phyloP scores from a whole-genome alignment of 2,797 vertebrate species.

The Gadopsis marmoratus region DNA sequence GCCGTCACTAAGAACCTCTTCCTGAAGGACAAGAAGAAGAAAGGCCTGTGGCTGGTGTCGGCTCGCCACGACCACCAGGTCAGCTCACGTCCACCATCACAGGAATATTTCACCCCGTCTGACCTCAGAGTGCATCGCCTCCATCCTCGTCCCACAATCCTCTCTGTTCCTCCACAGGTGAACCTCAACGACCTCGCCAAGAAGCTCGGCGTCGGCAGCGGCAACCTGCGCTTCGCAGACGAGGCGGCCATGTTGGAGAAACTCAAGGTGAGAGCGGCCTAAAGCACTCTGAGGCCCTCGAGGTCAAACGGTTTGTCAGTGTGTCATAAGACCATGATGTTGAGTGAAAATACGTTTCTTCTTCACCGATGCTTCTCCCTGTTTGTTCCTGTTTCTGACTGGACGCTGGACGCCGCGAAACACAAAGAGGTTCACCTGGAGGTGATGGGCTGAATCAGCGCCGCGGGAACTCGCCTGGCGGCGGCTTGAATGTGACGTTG shows the following conservation, averaged over 20 bases:
- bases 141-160: slow-evolving; percentile 3
- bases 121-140: background rate
- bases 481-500: too few species aligned
- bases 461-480: too few species aligned
- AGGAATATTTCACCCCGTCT: background rate
- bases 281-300: too few species aligned
- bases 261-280: slow-evolving; percentile 73
- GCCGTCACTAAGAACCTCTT: slow-evolving; percentile 94
- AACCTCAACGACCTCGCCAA: slow-evolving; percentile 92
- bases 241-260: slow-evolving; percentile 92
- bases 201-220: slow-evolving; percentile 90
- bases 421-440: too few species aligned
- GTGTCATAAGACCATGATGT: too few species aligned
- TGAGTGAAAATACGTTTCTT: too few species aligned
- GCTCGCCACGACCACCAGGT: slow-evolving; percentile 90
- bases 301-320: too few species aligned
- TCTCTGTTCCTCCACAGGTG: slow-evolving; percentile 61
- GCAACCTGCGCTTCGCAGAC: slow-evolving; percentile 93
- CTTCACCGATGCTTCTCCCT: too few species aligned
- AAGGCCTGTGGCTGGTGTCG: slow-evolving; percentile 91
- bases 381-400: too few species aligned
- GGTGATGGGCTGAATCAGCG: too few species aligned
- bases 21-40: slow-evolving; percentile 97
- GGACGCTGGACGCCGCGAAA: too few species aligned
- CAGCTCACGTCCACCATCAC: background rate